Evolutionary conservation across 2,888 invertebrate genomes (phyloP).

Genomic region (Calephelis perditalis): DNA sequence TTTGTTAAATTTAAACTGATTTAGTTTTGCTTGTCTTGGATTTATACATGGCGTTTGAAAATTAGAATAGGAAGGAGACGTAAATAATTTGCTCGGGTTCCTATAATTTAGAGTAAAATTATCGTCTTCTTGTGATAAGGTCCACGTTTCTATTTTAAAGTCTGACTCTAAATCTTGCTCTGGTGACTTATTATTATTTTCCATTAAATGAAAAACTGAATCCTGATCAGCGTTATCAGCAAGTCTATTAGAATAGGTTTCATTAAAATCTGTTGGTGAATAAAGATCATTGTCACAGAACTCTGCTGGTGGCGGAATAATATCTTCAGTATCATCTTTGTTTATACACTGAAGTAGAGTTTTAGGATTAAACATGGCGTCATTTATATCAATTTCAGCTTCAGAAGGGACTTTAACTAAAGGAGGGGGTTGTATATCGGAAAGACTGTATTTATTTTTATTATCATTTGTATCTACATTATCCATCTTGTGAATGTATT

Average conservation of each 20-base stretch:
- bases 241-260: neutral
- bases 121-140: slow-evolving; percentile 37
- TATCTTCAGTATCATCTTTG: slow-evolving; percentile 33
- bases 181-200: slow-evolving; percentile 6
- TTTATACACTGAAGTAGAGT: slow-evolving; percentile 46
- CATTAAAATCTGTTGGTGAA: slow-evolving; percentile 20
- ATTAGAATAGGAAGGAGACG: neutral
- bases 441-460: slow-evolving; percentile 7
- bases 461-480: neutral
- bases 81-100: neutral
- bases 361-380: slow-evolving; percentile 58
- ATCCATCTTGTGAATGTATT: neutral
- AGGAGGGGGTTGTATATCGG: slow-evolving; percentile 11
- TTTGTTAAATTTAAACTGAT: slow-evolving; percentile 43
- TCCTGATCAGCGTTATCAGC: neutral
- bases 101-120: neutral
- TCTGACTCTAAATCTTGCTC: slow-evolving; percentile 27
- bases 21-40: slow-evolving; percentile 34
- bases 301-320: slow-evolving; percentile 54
- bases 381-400: slow-evolving; percentile 40
- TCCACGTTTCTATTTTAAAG: slow-evolving; percentile 51
- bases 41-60: slow-evolving; percentile 10
- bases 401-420: slow-evolving; percentile 17
- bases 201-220: neutral
- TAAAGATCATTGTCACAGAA: slow-evolving; percentile 38